Evolutionary conservation across 2,797 vertebrate genomes (phyloP).

Genomic region (Gastrophryne carolinensis): DNA sequence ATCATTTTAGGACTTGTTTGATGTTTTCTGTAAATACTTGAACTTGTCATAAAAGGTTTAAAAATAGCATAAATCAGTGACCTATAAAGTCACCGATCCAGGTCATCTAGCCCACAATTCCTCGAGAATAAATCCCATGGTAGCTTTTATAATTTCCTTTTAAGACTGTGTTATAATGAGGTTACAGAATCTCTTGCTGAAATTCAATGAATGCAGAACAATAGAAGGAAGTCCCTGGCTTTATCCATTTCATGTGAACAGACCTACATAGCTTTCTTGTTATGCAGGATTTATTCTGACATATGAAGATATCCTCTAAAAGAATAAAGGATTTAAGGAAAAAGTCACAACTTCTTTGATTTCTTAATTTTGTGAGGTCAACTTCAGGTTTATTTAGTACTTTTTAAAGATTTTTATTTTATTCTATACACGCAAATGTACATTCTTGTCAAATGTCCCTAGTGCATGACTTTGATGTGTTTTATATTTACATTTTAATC

Average conservation of each 20-base stretch:
- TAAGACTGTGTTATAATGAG: conserved; percentile 4
- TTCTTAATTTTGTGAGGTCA: not conserved
- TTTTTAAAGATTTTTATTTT: not conserved
- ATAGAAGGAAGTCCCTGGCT: conserved; percentile 55
- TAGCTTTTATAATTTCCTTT: conserved; percentile 36
- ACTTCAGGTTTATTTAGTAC: not conserved
- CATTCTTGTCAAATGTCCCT: not conserved
- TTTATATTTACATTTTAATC: not conserved
- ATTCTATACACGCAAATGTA: not conserved
- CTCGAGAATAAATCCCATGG: conserved; percentile 1
- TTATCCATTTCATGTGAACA: conserved; percentile 21
- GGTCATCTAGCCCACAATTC: conserved; percentile 33
- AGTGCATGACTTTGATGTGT: not conserved
- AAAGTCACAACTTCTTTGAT: conserved; percentile 40
- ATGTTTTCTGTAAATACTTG: conserved; percentile 5
- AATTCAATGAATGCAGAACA: conserved; percentile 51
- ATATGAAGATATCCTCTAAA: conserved; percentile 55
- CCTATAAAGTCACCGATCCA: conserved; percentile 44
- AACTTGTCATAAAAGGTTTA: not conserved
- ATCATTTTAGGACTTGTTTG: not conserved
- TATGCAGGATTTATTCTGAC: conserved; percentile 50
- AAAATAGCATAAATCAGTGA: conserved; percentile 30
- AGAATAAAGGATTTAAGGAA: conserved; percentile 40
- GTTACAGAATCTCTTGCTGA: conserved; percentile 12
- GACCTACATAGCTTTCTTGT: conserved; percentile 47